Evolutionary conservation across 2,113 vertebrate species (phyloP).

Genomic region (Etheostoma spectabile): DNA sequence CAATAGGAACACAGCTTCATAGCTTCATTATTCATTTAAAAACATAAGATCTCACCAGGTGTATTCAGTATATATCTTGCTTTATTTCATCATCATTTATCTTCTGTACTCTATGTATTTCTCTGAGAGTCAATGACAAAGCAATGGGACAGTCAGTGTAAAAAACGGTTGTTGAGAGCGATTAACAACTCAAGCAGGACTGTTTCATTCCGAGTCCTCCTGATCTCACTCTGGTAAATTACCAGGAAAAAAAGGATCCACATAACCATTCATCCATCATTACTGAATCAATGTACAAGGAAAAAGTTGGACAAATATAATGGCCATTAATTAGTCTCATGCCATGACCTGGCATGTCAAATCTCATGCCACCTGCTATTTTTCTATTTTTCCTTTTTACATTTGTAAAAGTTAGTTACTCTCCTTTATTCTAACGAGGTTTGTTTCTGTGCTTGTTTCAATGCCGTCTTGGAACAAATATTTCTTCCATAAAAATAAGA

Average conservation of each 20-base stretch:
- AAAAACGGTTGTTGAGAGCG: constrained; percentile 38
- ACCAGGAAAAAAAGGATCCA: background rate
- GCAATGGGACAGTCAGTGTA: constrained; percentile 4
- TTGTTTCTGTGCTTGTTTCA: background rate
- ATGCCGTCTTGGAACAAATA: background rate
- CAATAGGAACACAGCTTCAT: background rate
- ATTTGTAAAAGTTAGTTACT: background rate
- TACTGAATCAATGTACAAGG: constrained; percentile 3
- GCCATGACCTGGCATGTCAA: background rate
- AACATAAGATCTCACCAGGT: background rate
- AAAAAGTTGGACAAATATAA: background rate
- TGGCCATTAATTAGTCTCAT: background rate
- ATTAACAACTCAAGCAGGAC: constrained; percentile 51
- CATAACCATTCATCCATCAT: constrained; percentile 1
- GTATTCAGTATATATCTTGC: background rate
- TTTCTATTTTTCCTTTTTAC: background rate
- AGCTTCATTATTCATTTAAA: background rate
- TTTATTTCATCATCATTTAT: background rate
- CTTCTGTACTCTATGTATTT: background rate
- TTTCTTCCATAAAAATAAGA: background rate
- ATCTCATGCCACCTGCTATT: background rate
- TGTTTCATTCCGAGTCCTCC: constrained; percentile 27
- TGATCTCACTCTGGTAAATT: constrained; percentile 5
- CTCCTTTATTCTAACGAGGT: background rate
- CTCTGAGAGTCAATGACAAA: constrained; percentile 33